Conservation (phyloP, 2,888 invertebrate species). For the Minunthozetes semirufus region DNA sequence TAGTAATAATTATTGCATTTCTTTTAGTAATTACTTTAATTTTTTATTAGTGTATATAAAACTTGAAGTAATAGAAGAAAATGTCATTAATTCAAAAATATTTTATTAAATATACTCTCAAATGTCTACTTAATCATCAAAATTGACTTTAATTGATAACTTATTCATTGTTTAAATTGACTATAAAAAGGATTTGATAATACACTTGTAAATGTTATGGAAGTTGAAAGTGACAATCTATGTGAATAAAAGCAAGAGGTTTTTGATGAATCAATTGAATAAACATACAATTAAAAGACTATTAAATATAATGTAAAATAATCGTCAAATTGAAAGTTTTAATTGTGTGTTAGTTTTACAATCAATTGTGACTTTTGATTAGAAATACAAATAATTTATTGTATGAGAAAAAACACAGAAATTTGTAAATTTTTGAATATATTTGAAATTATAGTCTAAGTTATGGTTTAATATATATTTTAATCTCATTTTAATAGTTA, state of each 20-base stretch:
- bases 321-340: neutral
- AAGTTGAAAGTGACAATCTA: neutral
- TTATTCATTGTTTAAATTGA: neutral
- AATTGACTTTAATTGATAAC: constrained; percentile 1
- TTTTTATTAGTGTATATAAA: constrained; percentile 16
- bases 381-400: too few species aligned
- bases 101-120: constrained; percentile 18
- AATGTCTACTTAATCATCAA: constrained; percentile 21
- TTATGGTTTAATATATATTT: neutral
- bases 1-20: constrained; percentile 5
- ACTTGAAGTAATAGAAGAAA: neutral
- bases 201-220: neutral
- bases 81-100: neutral
- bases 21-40: neutral
- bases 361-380: neutral
- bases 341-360: neutral
- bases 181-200: neutral
- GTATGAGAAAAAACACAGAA: too few species aligned
- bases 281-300: neutral
- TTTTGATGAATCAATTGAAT: neutral
- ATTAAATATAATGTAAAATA: neutral
- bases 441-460: neutral
- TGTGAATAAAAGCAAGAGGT: neutral
- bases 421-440: neutral
- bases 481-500: constrained; percentile 3